These are phyloP conservation scores for Synanthedon tipuliformis DNA, from an alignment of 2,888 invertebrate species.

Conservation along the genomic window DNA sequence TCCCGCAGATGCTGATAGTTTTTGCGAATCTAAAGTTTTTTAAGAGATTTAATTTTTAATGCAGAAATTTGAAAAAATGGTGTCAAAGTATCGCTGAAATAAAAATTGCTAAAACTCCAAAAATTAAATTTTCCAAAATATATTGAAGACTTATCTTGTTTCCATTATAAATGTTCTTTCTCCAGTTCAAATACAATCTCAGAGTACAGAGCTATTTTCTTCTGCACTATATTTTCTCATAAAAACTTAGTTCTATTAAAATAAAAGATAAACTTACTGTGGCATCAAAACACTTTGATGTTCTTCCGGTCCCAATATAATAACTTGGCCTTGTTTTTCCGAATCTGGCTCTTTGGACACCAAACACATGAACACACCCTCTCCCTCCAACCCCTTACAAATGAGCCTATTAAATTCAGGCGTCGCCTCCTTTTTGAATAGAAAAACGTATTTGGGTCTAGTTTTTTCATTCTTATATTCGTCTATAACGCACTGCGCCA, in stretches of 20 bases:
- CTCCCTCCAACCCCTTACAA: slow-evolving; percentile 72
- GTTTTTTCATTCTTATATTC: slow-evolving; percentile 62
- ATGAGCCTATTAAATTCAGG: slow-evolving; percentile 80
- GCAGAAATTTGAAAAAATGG: no score
- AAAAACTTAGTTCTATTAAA: no score
- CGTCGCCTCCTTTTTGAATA: slow-evolving; percentile 81
- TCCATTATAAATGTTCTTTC: no score
- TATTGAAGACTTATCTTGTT: no score
- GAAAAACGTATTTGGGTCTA: slow-evolving; percentile 66
- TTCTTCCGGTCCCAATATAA: slow-evolving; percentile 68
- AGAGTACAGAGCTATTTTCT: background rate
- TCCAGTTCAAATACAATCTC: background rate
- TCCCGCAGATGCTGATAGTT: no score
- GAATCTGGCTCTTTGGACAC: slow-evolving; percentile 78
- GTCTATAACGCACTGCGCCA: slow-evolving; percentile 76
- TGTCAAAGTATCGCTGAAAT: no score
- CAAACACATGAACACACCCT: slow-evolving; percentile 73
- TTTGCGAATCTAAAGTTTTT: no score
- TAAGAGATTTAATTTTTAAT: no score
- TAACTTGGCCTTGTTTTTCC: slow-evolving; percentile 64
- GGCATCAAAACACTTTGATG: slow-evolving; percentile 67
- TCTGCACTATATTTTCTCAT: background rate
- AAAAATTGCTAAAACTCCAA: no score
- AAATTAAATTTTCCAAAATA: no score
- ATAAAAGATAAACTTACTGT: slow-evolving; percentile 57